Percentiles rank a stretch among this genome's conserved stretches.
Evolutionary conservation across 2,797 vertebrate genomes (phyloP).

Genomic region (Paedocypris micromegethes): DNA sequence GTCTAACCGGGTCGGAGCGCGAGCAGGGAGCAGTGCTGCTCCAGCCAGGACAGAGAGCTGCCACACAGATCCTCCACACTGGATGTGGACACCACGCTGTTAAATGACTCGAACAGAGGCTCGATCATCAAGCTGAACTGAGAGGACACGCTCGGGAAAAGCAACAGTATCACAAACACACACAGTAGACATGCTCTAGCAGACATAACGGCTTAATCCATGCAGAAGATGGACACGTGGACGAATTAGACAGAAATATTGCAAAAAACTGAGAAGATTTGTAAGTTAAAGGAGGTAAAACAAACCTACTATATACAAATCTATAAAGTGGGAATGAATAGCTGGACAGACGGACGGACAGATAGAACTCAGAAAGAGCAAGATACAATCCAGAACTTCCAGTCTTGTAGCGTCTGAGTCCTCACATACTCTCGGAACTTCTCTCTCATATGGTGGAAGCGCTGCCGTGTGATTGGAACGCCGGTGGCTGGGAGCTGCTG

Average conservation of each 20-base stretch:
- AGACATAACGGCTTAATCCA: too few relatives aligned
- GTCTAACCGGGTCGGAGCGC: conserved; percentile 85
- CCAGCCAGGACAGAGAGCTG: conserved; percentile 89
- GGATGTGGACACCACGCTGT: conserved; percentile 90
- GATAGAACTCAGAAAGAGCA: conserved; percentile 39
- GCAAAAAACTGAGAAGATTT: too few relatives aligned
- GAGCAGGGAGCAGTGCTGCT: conserved; percentile 91
- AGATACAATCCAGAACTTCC: conserved; percentile 99
- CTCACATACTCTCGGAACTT: conserved; percentile 90
- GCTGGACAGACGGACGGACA: too few relatives aligned
- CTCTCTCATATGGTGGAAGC: conserved; percentile 77
- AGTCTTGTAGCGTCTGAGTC: conserved; percentile 86
- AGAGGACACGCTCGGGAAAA: conserved; percentile 62
- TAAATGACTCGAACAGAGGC: conserved; percentile 94
- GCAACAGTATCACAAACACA: too few relatives aligned
- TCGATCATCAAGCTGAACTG: conserved; percentile 95
- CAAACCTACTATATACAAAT: too few relatives aligned
- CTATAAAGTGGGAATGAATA: too few relatives aligned
- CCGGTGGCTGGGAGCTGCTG: conserved; percentile 89
- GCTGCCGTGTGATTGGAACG: conserved; percentile 71
- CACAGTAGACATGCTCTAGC: too few relatives aligned
- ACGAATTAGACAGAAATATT: too few relatives aligned
- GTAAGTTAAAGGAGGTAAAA: too few relatives aligned
- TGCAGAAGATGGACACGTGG: too few relatives aligned
- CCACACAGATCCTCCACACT: conserved; percentile 86